Base-by-base conservation (phyloP, 2,113 vertebrate species). In the Martes martes region DNA sequence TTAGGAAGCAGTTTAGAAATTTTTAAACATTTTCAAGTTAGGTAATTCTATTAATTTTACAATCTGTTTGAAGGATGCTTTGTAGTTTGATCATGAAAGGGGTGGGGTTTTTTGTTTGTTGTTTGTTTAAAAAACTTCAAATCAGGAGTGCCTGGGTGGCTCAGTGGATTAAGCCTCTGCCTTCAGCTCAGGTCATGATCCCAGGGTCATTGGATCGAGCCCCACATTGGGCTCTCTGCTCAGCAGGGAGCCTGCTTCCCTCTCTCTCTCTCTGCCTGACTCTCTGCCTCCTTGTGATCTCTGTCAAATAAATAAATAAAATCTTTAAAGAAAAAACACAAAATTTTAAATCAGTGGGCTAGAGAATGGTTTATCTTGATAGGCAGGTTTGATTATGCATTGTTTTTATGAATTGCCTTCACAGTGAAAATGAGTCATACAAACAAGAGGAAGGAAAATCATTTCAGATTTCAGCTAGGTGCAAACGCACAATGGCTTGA, bases 1-100 rank as follows among this genome's bases (percentile, higher is more conserved):
- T 24, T 74, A 71, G 13, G 23, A 73, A 89, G 31, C 6, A 61
- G 74, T 89, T 79, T 45, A 74, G 26, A 84, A 83, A 85, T 82
- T 89, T 82, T 86, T 7, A 74, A 74, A 42, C 24, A 80, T 82
- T 33, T 92, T 24, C 74, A 95, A 78, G 86, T 86, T 45, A 36
- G 24, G 15, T 61, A 73, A 80, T 88, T 94, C 74, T 6, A 84
- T 47, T 91, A 91, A 73, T 93, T 97, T 94, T 94, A n/a, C 24
- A 31, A 90, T 52, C 57, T 36, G 2, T 21, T 3, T 88, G 82
- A 95, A 80, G 26, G 47, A 86, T 71, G 4, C 36, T 76, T 84
- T 85, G 65, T 50, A 78, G 50, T 50, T 80, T 73, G 69, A n/a
- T 85, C 42, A 91, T 65, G 65, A 24, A 96, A 95, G 33, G 24